Evolutionary conservation across 2,888 invertebrate genomes (phyloP).

Genomic region (Aleiodes leptofemur): DNA sequence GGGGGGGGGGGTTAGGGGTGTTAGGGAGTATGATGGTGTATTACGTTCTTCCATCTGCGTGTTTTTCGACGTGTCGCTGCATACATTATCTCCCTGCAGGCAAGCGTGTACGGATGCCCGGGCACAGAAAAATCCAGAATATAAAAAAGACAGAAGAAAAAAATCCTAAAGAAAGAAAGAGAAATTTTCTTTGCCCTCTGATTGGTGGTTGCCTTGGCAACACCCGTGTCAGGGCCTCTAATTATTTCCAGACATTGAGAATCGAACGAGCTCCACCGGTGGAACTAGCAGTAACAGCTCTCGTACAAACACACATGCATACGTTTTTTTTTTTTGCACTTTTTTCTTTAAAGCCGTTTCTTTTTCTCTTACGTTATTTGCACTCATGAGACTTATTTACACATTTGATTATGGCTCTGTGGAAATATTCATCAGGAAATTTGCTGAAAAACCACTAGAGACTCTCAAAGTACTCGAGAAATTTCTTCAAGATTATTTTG

Average conservation of each 20-base stretch:
- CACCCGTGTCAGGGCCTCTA: constrained; percentile 71
- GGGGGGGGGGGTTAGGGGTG: constrained; percentile 52
- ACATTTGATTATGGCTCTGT: constrained; percentile 30
- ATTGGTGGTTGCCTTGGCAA: constrained; percentile 76
- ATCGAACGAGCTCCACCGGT: constrained; percentile 73
- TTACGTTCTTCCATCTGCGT: constrained; percentile 58
- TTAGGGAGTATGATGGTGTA: constrained; percentile 41
- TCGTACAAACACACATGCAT: constrained; percentile 61
- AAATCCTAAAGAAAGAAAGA: constrained; percentile 57
- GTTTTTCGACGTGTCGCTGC: constrained; percentile 72
- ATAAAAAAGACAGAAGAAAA: constrained; percentile 44
- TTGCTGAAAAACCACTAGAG: too few relatives aligned
- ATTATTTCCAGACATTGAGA: constrained; percentile 76
- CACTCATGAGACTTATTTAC: constrained; percentile 37
- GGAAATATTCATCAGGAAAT: not conserved
- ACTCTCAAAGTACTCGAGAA: too few relatives aligned
- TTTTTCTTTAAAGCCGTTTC: constrained; percentile 41
- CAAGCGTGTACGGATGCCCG: constrained; percentile 53
- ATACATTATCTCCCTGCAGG: constrained; percentile 72
- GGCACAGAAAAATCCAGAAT: constrained; percentile 54
- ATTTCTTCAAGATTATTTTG: too few relatives aligned
- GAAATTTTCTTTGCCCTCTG: constrained; percentile 74
- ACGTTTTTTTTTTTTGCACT: constrained; percentile 54
- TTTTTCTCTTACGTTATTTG: not conserved
- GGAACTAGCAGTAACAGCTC: constrained; percentile 66